Base-by-base conservation (phyloP, 2,888 invertebrate genomes). In the Cepaea hortensis region DNA sequence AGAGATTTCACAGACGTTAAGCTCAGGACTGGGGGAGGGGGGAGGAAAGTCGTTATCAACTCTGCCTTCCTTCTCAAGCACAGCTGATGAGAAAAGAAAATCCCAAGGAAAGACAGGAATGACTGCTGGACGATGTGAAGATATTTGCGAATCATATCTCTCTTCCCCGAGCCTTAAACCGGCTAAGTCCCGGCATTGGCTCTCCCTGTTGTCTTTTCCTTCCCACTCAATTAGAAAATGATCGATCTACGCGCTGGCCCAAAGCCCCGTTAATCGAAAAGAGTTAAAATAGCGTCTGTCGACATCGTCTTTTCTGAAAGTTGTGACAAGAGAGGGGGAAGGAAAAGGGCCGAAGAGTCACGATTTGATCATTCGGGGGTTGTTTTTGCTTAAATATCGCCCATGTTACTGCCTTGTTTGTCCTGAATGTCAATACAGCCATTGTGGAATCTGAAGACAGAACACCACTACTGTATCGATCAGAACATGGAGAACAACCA, bases 161-260 rank as follows among this genome's bases (percentile, higher is more conserved):
- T 65, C 68, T 18, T 72, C 85, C 73, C 15, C 13, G 79, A 70
- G 85, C 55, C 77, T n/a, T 79, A 85, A 79, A 85, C 70, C 77
- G 79, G 77, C 70, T 76, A 77, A 85, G 68, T n/a, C 77, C 79
- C 55, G 48, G 50, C 65, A 62, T 15, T 50, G 50, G 50, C 6
- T 50, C 46, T 35, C 72, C 82, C 65, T 86, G 86, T 82, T 86
- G 76, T 86, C 86, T 62, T 77, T 86, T 83, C 65, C 77, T 83
- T 75, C 86, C 86, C 68, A 83, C 82, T 86, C 77, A 86, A 86
- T 86, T 86, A 86, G 76, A 86, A 82, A 82, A 86, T 73, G 70
- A 86, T 86, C 86, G 86, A 86, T 86, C 82, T 13, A 48, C 46
- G n/a, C 7, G 15, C 81, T 55, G 77, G 62, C 77, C 70, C 48